A percentile compares a stretch with the other conserved stretches of the same genome.
Conservation (phyloP, 2,797 vertebrate species). For the Platalea minor region DNA sequence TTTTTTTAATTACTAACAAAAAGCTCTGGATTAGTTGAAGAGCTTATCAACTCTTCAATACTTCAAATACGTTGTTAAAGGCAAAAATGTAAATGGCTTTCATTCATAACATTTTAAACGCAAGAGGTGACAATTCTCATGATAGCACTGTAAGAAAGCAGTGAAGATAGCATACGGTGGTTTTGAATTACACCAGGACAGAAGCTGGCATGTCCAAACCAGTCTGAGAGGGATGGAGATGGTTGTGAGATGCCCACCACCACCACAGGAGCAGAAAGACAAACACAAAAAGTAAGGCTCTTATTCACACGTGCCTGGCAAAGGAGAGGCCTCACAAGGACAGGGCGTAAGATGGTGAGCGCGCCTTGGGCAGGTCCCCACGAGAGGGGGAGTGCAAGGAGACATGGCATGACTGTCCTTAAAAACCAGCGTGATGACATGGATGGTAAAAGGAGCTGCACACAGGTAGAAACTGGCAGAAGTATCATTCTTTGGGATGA, state of each 20-base stretch:
- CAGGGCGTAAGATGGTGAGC: background rate
- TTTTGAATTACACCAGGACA: background rate
- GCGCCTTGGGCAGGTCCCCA: background rate
- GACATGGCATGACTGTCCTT: background rate
- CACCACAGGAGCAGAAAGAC: background rate
- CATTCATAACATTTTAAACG: background rate
- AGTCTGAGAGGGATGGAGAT: background rate
- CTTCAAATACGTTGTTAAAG: background rate
- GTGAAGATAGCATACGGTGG: background rate
- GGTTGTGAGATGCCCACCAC: background rate
- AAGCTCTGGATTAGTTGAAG: slow-evolving; percentile 1
- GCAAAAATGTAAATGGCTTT: background rate
- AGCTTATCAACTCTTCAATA: background rate
- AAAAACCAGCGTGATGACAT: background rate
- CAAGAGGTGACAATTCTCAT: background rate
- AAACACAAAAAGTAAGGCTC: background rate
- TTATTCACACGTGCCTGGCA: fast-evolving
- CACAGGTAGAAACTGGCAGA: background rate
- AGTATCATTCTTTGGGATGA: background rate
- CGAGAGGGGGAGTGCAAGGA: fast-evolving
- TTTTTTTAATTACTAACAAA: slow-evolving; percentile 32
- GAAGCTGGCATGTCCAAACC: background rate
- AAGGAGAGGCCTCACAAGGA: background rate
- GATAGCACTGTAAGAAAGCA: background rate
- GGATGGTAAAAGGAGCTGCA: background rate